phyloP scores from a whole-genome alignment of 2,797 vertebrate species.

The Manis javanica region DNA sequence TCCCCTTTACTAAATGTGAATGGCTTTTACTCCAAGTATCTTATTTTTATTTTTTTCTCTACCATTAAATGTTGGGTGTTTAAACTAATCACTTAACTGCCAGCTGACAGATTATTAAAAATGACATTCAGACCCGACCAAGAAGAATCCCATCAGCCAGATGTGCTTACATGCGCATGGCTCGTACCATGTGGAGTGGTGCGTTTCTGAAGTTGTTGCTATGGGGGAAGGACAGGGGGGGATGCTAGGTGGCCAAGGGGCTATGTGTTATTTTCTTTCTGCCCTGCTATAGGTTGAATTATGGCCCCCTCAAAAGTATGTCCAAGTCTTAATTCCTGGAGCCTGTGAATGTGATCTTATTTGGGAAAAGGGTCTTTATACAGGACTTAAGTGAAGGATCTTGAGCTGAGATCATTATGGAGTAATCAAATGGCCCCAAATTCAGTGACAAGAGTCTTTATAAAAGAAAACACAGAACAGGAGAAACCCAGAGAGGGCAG shows the following conservation, averaged over 20 bases:
- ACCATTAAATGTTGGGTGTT: not conserved
- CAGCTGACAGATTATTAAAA: not conserved
- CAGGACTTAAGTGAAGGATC: not conserved
- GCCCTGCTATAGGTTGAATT: not conserved
- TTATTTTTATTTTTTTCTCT: not conserved
- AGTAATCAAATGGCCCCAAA: not conserved
- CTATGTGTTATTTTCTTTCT: not conserved
- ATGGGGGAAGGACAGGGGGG: not conserved
- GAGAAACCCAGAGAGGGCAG: not conserved
- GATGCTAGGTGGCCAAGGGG: not conserved
- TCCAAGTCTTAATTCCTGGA: not conserved
- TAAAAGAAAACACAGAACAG: not conserved
- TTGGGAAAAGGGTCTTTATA: not conserved
- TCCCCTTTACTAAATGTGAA: not conserved
- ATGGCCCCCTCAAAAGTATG: not conserved
- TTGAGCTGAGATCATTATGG: not conserved
- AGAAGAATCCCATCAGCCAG: not conserved
- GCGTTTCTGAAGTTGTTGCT: not conserved
- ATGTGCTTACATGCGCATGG: not conserved
- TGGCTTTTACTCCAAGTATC: not conserved
- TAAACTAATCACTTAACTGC: not conserved
- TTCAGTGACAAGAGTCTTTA: not conserved
- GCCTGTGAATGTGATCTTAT: not conserved
- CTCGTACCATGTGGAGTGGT: not conserved
- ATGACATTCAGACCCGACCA: not conserved